Evolutionary conservation across 2,797 vertebrate genomes (phyloP).

Genomic region (Pseudopleuronectes americanus): DNA sequence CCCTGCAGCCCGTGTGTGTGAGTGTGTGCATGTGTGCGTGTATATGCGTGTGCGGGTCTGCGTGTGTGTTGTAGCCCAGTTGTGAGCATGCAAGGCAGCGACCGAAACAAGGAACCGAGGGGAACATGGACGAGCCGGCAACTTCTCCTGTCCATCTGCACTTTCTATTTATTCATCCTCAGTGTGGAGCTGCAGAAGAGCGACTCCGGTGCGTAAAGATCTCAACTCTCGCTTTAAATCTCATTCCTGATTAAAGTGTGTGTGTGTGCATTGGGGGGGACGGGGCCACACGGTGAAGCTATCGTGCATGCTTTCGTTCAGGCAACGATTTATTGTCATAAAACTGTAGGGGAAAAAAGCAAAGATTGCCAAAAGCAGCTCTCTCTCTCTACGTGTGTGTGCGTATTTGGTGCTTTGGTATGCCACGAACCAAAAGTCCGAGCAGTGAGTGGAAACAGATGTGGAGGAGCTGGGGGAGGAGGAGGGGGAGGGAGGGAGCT

Average conservation of each 20-base stretch:
- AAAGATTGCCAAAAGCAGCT: no score
- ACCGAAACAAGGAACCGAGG: constrained; percentile 52
- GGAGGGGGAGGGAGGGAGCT: constrained; percentile 40
- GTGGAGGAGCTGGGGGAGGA: constrained; percentile 63
- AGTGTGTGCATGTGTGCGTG: constrained; percentile 18
- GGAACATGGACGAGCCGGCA: constrained; percentile 71
- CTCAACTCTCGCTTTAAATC: constrained; percentile 1
- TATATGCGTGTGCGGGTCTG: constrained; percentile 2
- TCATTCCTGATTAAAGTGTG: constrained; percentile 34
- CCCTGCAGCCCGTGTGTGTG: background rate
- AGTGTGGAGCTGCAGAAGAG: constrained; percentile 78
- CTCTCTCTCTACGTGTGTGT: background rate
- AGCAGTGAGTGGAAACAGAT: constrained; percentile 88
- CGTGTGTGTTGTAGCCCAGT: constrained; percentile 36
- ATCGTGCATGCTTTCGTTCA: constrained; percentile 16
- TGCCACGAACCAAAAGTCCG: constrained; percentile 85
- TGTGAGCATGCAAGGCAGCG: constrained; percentile 79
- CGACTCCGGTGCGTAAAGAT: constrained; percentile 69
- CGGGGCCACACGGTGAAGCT: background rate
- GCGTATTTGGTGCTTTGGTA: constrained; percentile 67
- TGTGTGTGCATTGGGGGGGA: no score
- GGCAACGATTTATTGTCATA: background rate
- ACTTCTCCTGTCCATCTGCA: constrained; percentile 78
- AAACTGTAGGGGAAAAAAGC: no score
- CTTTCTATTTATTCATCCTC: constrained; percentile 86